These are phyloP conservation scores for Galagoides demidoff DNA, from an alignment of 2,797 vertebrate genomes.

Conservation along the genomic window DNA sequence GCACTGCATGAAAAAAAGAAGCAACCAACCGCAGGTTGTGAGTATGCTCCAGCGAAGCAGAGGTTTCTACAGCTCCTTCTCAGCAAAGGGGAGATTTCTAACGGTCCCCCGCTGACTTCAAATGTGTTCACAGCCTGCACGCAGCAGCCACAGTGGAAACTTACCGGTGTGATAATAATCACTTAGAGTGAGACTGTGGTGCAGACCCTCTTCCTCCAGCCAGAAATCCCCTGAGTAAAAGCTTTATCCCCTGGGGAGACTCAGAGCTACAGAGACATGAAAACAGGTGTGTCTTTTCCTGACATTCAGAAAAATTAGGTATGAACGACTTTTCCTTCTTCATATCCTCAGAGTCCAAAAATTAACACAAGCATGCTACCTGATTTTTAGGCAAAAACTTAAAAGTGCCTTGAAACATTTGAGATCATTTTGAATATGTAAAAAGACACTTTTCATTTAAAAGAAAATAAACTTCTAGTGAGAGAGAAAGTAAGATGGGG, in stretches of 20 bases:
- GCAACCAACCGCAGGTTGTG: constrained; percentile 78
- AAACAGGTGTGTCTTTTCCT: constrained; percentile 77
- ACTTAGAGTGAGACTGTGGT: constrained; percentile 77
- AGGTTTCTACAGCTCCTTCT: constrained; percentile 76
- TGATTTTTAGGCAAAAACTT: background rate
- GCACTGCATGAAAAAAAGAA: constrained; percentile 55
- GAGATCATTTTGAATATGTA: background rate
- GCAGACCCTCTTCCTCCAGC: constrained; percentile 67
- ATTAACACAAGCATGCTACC: background rate
- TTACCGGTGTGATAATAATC: constrained; percentile 78
- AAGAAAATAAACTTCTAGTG: background rate
- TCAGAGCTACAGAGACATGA: constrained; percentile 53
- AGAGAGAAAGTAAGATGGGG: background rate
- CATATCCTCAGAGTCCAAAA: constrained; percentile 12
- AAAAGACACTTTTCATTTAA: background rate
- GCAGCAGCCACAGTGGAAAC: constrained; percentile 72
- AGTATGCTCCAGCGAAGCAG: constrained; percentile 59
- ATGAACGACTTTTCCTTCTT: background rate
- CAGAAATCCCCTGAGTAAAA: constrained; percentile 79
- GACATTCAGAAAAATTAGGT: constrained; percentile 64
- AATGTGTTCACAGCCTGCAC: constrained; percentile 76
- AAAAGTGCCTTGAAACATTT: background rate
- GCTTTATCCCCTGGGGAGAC: constrained; percentile 60
- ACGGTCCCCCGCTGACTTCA: constrained; percentile 82
- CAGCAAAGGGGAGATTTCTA: constrained; percentile 79